phyloP scores from a whole-genome alignment of 2,797 vertebrate species.

The Xyrichtys novacula region DNA sequence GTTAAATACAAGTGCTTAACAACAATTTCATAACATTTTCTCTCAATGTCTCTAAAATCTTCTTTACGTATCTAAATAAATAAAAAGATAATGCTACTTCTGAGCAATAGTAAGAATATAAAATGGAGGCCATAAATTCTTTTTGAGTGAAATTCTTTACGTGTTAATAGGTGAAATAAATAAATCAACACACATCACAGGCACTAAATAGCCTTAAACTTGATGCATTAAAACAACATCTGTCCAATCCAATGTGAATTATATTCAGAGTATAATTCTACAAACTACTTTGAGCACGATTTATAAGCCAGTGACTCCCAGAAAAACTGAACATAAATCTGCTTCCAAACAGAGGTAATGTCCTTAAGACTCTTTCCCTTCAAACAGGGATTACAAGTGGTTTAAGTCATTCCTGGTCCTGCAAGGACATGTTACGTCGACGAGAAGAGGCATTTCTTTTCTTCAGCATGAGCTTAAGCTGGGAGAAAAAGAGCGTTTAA shows the following conservation, averaged over 20 bases:
- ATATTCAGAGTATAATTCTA: conserved; percentile 12
- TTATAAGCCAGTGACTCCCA: conserved; percentile 52
- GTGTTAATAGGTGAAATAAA: conserved; percentile 15
- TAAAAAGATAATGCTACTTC: background rate
- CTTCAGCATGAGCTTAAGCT: conserved; percentile 89
- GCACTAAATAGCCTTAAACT: conserved; percentile 6
- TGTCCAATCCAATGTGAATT: conserved; percentile 60
- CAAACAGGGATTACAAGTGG: conserved; percentile 74
- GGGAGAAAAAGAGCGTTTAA: conserved; percentile 7
- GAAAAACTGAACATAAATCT: conserved; percentile 67
- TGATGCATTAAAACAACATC: conserved; percentile 30
- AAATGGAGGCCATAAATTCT: background rate
- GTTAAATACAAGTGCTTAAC: conserved; percentile 26
- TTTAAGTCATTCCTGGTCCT: conserved; percentile 83
- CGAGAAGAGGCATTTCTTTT: conserved; percentile 83
- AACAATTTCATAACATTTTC: conserved; percentile 8
- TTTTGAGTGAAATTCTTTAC: conserved; percentile 20
- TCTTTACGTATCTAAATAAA: background rate
- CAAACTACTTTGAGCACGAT: conserved; percentile 30
- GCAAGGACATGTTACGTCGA: conserved; percentile 83
- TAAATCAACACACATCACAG: conserved; percentile 28
- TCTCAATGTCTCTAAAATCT: conserved; percentile 4
- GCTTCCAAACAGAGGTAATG: conserved; percentile 66
- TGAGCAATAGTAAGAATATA: conserved; percentile 8
- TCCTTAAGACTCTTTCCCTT: conserved; percentile 56